These are phyloP conservation scores for Drosophila ogumai DNA, from an alignment of 1,140 invertebrate genomes.

Conservation along the genomic window DNA sequence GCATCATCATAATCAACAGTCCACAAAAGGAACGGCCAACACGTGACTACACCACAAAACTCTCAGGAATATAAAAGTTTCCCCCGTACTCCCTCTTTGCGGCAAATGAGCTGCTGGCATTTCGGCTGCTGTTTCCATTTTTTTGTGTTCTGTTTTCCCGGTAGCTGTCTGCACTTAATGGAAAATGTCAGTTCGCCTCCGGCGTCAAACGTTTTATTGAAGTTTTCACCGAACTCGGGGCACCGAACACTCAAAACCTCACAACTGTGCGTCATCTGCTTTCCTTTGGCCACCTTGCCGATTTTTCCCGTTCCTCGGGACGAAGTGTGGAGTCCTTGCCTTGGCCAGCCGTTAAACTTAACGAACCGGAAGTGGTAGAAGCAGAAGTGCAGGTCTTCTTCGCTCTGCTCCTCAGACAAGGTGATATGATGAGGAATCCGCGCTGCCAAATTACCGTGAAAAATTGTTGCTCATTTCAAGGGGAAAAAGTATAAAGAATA, in stretches of 20 bases:
- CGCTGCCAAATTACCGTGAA: conserved; percentile 35
- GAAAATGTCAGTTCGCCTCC: conserved; percentile 80
- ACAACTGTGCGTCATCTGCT: conserved; percentile 38
- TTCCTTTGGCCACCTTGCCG: conserved; percentile 35
- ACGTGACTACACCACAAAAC: conserved; percentile 59
- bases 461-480: conserved; percentile 33
- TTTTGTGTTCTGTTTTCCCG: conserved; percentile 19
- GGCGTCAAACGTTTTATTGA: conserved; percentile 83
- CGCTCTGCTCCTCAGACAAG: conserved; percentile 3
- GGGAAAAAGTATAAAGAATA: background rate
- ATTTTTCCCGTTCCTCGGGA: conserved; percentile 1
- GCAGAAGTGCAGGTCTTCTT: conserved; percentile 36
- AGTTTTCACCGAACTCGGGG: conserved; percentile 62
- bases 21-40: conserved; percentile 43
- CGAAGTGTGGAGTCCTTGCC: conserved; percentile 8
- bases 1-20: conserved; percentile 58
- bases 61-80: conserved; percentile 57
- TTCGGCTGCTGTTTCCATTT: conserved; percentile 32
- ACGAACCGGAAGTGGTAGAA: conserved; percentile 76
- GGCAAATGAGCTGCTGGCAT: conserved; percentile 50
- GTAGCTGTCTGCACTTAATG: conserved; percentile 80
- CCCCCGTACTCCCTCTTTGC: background rate
- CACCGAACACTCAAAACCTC: conserved; percentile 29
- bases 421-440: conserved; percentile 14
- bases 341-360: conserved; percentile 66